These are phyloP conservation scores for Oligia fasciuncula DNA, from an alignment of 2,888 invertebrate species.

Conservation along the genomic window DNA sequence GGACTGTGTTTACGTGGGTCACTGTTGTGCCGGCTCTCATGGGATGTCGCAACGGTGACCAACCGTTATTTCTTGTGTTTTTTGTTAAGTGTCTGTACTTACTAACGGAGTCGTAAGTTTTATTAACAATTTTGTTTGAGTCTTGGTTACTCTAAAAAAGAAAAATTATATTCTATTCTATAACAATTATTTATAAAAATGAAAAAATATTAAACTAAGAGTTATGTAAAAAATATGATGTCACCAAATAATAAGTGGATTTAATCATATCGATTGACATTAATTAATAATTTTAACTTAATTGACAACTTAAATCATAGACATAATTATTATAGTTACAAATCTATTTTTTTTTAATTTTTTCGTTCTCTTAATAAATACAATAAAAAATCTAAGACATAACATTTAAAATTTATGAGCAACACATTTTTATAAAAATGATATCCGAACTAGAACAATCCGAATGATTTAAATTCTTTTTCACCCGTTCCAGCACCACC, in stretches of 20 bases:
- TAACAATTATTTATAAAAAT: not conserved
- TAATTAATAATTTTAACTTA: slow-evolving; percentile 11
- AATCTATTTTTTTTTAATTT: not conserved
- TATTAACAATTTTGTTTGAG: too few relatives aligned
- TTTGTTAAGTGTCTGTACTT: too few relatives aligned
- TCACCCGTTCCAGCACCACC: slow-evolving; percentile 28
- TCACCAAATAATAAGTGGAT: not conserved
- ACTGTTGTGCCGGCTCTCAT: too few relatives aligned
- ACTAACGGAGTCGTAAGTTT: too few relatives aligned
- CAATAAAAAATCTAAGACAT: slow-evolving; percentile 33
- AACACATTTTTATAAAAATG: slow-evolving; percentile 42
- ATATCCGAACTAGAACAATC: slow-evolving; percentile 20
- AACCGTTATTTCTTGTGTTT: too few relatives aligned
- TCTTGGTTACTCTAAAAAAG: too few relatives aligned
- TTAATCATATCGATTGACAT: not conserved
- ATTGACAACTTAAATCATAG: slow-evolving; percentile 26
- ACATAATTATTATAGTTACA: not conserved
- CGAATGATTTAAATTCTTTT: slow-evolving; percentile 36
- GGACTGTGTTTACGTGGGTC: too few relatives aligned
- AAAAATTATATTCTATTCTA: too few relatives aligned
- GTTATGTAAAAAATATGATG: not conserved
- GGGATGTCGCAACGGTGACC: too few relatives aligned
- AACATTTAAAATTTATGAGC: slow-evolving; percentile 31
- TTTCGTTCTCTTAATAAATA: slow-evolving; percentile 12
- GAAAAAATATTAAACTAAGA: not conserved